Percentiles rank a stretch among this genome's conserved stretches.
These are phyloP conservation scores for Tetrapedia diversipes DNA, from an alignment of 2,888 invertebrate genomes.

Conservation along the genomic window DNA sequence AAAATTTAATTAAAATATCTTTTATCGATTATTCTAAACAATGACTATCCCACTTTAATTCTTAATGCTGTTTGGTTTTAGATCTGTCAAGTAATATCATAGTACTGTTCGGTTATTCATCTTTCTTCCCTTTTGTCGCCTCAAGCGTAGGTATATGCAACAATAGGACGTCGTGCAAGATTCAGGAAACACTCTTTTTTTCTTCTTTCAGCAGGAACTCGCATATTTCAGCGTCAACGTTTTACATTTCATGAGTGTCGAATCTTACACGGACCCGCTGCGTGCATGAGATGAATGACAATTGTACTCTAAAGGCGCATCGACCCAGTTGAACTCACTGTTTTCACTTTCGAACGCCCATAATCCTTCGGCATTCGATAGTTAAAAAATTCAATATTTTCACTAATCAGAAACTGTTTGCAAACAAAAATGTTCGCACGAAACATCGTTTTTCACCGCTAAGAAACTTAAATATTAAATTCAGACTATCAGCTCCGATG, in stretches of 20 bases:
- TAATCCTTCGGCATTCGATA: constrained; percentile 27
- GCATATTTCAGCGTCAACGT: constrained; percentile 18
- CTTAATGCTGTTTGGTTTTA: neutral
- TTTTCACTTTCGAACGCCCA: constrained; percentile 60
- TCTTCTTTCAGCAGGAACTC: constrained; percentile 21
- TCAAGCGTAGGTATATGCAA: neutral
- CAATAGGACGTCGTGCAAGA: neutral
- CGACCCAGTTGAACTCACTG: constrained; percentile 48
- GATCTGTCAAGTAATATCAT: neutral
- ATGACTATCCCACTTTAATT: neutral
- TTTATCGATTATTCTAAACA: neutral
- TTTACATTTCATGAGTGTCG: constrained; percentile 35
- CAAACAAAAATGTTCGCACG: too few species aligned
- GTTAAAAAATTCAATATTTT: too few species aligned
- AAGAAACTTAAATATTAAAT: too few species aligned
- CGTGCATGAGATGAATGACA: constrained; percentile 41
- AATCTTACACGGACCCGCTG: constrained; percentile 38
- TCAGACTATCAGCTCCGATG: too few species aligned
- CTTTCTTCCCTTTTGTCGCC: neutral
- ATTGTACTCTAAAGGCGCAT: constrained; percentile 45
- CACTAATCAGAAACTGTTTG: too few species aligned
- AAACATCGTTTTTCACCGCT: too few species aligned
- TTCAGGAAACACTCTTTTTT: constrained; percentile 24
- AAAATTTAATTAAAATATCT: neutral
- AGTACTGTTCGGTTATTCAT: neutral